Conservation (phyloP, 2,797 vertebrate species). For the Phyllotis vaccarum region DNA sequence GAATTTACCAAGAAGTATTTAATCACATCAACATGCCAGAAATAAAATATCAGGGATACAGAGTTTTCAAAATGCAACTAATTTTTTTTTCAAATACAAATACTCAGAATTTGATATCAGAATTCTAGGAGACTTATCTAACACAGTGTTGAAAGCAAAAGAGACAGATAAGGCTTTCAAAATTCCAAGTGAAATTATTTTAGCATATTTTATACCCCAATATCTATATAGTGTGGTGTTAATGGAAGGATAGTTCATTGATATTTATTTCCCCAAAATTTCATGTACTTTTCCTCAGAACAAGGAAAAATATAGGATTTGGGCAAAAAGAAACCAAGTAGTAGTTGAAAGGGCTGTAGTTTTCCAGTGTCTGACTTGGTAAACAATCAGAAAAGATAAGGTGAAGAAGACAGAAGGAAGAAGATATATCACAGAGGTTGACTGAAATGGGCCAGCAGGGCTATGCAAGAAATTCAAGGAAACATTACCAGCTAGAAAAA, state of each 20-base stretch:
- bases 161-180: background rate
- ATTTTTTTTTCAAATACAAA: background rate
- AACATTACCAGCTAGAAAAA: background rate
- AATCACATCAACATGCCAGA: background rate
- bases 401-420: background rate
- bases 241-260: background rate
- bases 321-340: background rate
- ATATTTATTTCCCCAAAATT: background rate
- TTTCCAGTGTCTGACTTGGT: background rate
- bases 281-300: background rate
- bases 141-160: background rate
- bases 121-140: background rate
- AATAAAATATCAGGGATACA: background rate
- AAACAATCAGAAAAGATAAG: background rate
- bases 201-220: background rate
- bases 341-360: background rate
- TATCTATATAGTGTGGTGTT: background rate
- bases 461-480: background rate
- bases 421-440: background rate
- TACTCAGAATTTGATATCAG: background rate
- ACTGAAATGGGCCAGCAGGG: background rate
- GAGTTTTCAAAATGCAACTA: background rate
- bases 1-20: background rate
- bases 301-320: background rate
- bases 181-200: constrained; percentile 45